Percentiles rank a stretch among this genome's conserved stretches.
phyloP scores from a whole-genome alignment of 2,113 vertebrate genomes.

The Glaucidium brasilianum region DNA sequence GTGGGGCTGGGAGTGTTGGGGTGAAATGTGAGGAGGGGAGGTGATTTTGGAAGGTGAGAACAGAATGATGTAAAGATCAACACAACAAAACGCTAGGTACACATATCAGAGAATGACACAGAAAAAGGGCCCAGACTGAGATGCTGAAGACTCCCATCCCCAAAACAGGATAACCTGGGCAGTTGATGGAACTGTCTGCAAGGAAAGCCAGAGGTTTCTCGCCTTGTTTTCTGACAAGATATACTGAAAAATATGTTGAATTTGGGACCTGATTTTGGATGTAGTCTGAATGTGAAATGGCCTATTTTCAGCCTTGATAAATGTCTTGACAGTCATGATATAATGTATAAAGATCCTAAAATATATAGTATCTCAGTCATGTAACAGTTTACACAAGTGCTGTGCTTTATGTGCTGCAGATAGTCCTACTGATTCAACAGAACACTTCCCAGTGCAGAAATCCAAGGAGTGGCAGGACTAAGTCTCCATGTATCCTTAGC shows the following conservation, averaged over 20 bases:
- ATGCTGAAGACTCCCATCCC: background rate
- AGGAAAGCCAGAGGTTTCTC: background rate
- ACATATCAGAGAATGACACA: accelerated
- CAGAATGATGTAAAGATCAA: background rate
- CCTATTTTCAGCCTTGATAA: background rate
- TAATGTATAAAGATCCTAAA: background rate
- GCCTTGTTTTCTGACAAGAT: background rate
- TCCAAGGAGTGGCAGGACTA: background rate
- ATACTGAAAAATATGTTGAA: background rate
- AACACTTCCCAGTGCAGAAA: background rate
- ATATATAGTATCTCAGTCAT: background rate
- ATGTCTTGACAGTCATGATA: background rate
- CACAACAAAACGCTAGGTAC: background rate
- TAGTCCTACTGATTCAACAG: background rate
- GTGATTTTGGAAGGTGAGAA: background rate
- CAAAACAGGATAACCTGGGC: background rate
- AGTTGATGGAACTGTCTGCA: background rate
- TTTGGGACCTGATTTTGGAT: background rate
- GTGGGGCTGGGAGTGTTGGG: background rate
- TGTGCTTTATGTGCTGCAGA: background rate
- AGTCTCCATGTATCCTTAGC: background rate
- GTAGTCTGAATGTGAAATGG: background rate
- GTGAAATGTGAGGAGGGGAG: background rate
- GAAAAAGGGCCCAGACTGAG: background rate
- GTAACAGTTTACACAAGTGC: background rate